Evolutionary conservation across 2,888 invertebrate genomes (phyloP), one percentile per base, ranked within the genome.

Genomic region (Macroteleia sp.): DNA sequence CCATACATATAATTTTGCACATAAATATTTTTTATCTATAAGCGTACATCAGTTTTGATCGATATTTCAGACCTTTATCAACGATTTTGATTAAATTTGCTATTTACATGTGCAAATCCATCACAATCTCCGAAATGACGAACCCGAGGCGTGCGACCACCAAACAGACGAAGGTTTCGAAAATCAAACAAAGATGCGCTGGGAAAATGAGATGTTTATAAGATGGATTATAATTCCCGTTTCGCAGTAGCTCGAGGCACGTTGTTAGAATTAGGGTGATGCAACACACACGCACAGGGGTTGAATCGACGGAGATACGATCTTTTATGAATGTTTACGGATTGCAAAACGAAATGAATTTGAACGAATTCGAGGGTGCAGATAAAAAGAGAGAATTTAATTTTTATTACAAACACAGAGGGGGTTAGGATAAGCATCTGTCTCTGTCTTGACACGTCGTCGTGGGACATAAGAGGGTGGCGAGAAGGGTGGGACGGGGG

Each of bases 191-290:
- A 69, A 57, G 48, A 57, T 46, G 30, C 36, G 39, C 56, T 16
- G 56, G 61, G 25, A 44, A 19, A 22, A 54, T 19, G 28, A 20
- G 57, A 57, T 57, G 48, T 69, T 48, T 57, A 48, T 57, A 69
- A 57, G 57, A 41, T 10, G 39, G 56, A 57, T 69, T 69, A 57
- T 16, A 69, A 25, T 57, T 32, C 52, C 67, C 25, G 48, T 46
- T 67, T 67, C 48, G 39, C 39, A 69, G 14, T 56, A 30, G 57
- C 67, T 57, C 41, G 57, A 48, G 57, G 67, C 57, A 44, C 28
- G 48, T 14, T 48, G 67, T 48, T 57, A 30, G 48, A 69, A 69
- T 69, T 69, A 48, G 67, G 57, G 66, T 57, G 67, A 56, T 69
- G n/a, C n/a, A n/a, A n/a, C n/a, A n/a, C n/a, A n/a, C n/a, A n/a